These are phyloP conservation scores for Drosophila kuntzei DNA, from an alignment of 2,888 invertebrate genomes.

Conservation along the genomic window DNA sequence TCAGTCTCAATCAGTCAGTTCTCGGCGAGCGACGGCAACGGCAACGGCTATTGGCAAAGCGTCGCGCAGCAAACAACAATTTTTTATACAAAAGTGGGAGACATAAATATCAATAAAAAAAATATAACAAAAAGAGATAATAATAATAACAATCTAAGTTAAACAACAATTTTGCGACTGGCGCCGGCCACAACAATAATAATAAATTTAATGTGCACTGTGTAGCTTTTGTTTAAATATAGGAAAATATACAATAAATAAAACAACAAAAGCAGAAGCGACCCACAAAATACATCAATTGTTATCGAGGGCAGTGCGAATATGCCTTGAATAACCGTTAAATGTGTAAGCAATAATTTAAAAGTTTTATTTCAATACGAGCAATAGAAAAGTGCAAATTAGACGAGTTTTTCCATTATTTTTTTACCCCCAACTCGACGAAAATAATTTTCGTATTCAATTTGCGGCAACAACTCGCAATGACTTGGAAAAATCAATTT, in stretches of 20 bases:
- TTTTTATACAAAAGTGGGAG: conserved; percentile 38
- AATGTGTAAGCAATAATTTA: conserved; percentile 43
- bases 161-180: conserved; percentile 39
- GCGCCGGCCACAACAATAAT: conserved; percentile 57
- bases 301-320: conserved; percentile 21
- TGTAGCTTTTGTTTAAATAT: conserved; percentile 37
- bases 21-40: conserved; percentile 63
- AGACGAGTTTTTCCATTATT: conserved; percentile 41
- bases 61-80: conserved; percentile 60
- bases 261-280: conserved; percentile 4
- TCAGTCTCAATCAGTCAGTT: conserved; percentile 56
- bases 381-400: conserved; percentile 1
- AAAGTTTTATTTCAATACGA: conserved; percentile 13
- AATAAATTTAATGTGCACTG: conserved; percentile 47
- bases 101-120: conserved; percentile 23
- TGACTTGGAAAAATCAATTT: conserved; percentile 80
- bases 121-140: conserved; percentile 21
- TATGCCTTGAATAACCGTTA: conserved; percentile 26
- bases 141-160: conserved; percentile 29
- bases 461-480: conserved; percentile 45
- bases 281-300: conserved; percentile 9
- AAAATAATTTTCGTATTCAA: conserved; percentile 34
- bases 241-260: conserved; percentile 10
- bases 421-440: conserved; percentile 20
- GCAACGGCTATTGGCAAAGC: conserved; percentile 40